phyloP scores from a whole-genome alignment of 2,797 vertebrate genomes.

The Sebastes wilsoni region DNA sequence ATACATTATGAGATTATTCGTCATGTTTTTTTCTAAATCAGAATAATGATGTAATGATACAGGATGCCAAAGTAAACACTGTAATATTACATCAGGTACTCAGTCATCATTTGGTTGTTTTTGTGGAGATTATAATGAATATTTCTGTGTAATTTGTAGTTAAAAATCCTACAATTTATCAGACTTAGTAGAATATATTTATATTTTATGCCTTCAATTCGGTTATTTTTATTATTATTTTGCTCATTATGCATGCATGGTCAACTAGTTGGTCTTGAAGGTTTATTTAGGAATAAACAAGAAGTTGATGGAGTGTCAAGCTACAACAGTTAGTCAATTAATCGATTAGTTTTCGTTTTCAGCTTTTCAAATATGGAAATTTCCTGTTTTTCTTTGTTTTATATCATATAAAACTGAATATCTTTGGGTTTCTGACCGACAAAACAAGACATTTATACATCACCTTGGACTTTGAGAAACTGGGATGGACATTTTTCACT shows the following conservation, averaged over 20 bases:
- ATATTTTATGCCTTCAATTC: not conserved
- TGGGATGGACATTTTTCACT: too few species aligned
- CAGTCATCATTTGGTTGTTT: not conserved
- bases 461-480: too few species aligned
- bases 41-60: not conserved
- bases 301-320: not conserved
- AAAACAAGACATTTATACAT: too few species aligned
- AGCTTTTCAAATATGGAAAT: fast-evolving
- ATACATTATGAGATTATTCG: not conserved
- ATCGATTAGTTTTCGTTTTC: too few species aligned
- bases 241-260: not conserved
- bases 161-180: not conserved
- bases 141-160: not conserved
- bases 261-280: not conserved
- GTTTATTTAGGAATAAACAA: not conserved
- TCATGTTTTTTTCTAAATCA: not conserved
- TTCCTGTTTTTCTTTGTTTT: too few species aligned
- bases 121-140: not conserved
- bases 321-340: too few species aligned
- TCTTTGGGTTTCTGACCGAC: too few species aligned
- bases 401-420: too few species aligned
- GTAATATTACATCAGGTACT: not conserved
- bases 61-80: not conserved
- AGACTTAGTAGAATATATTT: not conserved
- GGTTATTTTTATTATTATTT: not conserved